A percentile compares a stretch with the other conserved stretches of the same genome.
phyloP scores from a whole-genome alignment of 2,888 invertebrate species.

The Lasioglossum figueresi region DNA sequence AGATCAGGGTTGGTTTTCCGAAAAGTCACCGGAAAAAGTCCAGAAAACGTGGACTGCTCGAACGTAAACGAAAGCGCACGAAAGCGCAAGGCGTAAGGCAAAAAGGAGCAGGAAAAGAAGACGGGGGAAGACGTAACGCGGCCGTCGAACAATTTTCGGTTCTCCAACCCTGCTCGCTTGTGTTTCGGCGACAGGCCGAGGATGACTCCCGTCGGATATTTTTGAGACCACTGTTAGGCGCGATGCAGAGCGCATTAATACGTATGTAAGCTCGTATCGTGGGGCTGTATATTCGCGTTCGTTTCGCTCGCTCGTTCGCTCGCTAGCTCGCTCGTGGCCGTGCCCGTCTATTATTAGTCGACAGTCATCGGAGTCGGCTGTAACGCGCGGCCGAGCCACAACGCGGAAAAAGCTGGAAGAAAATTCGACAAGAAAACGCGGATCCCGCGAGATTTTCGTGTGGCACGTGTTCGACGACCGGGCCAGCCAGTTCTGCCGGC shows the following conservation, averaged over 20 bases:
- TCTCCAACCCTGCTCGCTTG: conserved; percentile 35
- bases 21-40: background rate
- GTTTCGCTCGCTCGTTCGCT: conserved; percentile 49
- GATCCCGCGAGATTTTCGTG: conserved; percentile 47
- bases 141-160: conserved; percentile 44
- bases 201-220: conserved; percentile 67
- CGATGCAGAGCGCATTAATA: conserved; percentile 55
- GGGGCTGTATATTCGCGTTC: conserved; percentile 54
- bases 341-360: conserved; percentile 80
- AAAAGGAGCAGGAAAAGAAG: background rate
- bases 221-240: conserved; percentile 63
- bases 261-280: conserved; percentile 50
- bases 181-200: conserved; percentile 44
- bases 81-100: background rate
- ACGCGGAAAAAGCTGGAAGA: conserved; percentile 67
- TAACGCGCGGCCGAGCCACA: conserved; percentile 64
- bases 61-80: background rate
- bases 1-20: background rate
- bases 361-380: conserved; percentile 79
- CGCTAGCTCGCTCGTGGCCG: conserved; percentile 69
- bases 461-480: conserved; percentile 36
- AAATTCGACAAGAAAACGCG: conserved; percentile 51
- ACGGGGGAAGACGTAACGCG: background rate
- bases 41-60: background rate
- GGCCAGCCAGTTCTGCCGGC: conserved; percentile 1